Evolutionary conservation across 2,888 invertebrate genomes (phyloP).

Genomic region (Reticulitermes lucifugus): DNA sequence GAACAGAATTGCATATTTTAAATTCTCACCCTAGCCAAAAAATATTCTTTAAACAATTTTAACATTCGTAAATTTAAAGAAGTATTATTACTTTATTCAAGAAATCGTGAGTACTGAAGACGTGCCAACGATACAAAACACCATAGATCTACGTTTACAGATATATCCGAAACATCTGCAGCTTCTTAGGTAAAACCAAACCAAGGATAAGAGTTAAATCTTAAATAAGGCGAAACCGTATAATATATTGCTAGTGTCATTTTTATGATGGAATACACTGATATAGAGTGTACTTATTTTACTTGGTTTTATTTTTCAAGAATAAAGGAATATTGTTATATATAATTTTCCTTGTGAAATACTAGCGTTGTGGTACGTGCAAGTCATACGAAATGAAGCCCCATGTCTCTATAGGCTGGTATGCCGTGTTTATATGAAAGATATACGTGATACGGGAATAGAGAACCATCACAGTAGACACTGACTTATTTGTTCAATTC

Average conservation of each 20-base stretch:
- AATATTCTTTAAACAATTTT: too few species aligned
- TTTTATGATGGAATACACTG: slow-evolving; percentile 36
- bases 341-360: slow-evolving; percentile 35
- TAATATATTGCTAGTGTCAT: slow-evolving; percentile 18
- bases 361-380: slow-evolving; percentile 28
- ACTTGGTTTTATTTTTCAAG: slow-evolving; percentile 2
- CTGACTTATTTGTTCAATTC: slow-evolving; percentile 47
- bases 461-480: slow-evolving; percentile 41
- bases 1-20: too few species aligned
- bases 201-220: not conserved
- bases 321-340: slow-evolving; percentile 37
- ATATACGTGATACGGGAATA: slow-evolving; percentile 26
- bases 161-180: too few species aligned
- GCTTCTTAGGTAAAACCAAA: not conserved
- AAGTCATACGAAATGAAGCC: slow-evolving; percentile 21
- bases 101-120: too few species aligned
- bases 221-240: not conserved
- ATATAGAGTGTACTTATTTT: slow-evolving; percentile 22
- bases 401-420: slow-evolving; percentile 11
- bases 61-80: too few species aligned
- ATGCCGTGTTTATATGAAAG: slow-evolving; percentile 28
- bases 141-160: too few species aligned
- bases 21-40: too few species aligned
- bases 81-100: too few species aligned
- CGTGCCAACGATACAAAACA: too few species aligned